Evolutionary conservation across 2,888 invertebrate genomes (phyloP).

Genomic region (Strigamia crassipes): DNA sequence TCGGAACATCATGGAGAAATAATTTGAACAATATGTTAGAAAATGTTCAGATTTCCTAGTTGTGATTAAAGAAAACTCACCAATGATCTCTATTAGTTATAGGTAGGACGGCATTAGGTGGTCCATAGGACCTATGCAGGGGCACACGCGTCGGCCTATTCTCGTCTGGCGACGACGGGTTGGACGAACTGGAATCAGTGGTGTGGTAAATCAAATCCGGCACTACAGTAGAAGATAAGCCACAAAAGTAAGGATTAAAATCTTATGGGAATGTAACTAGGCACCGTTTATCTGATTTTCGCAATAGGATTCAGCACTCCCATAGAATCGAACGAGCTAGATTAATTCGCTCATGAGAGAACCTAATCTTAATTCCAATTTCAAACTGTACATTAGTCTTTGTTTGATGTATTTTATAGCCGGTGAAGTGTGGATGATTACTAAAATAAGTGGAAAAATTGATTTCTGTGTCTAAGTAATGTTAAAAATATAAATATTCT

Average conservation of each 20-base stretch:
- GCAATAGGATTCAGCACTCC: constrained; percentile 8
- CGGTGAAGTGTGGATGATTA: too few species aligned
- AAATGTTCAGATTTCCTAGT: too few species aligned
- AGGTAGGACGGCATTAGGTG: constrained; percentile 35
- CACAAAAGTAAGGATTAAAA: constrained; percentile 26
- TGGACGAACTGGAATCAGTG: constrained; percentile 50
- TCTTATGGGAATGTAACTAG: background rate
- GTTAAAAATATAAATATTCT: too few species aligned
- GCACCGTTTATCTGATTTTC: constrained; percentile 18
- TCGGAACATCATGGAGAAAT: too few species aligned
- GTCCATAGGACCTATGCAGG: constrained; percentile 43
- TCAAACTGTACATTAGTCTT: too few species aligned
- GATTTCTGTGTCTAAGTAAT: too few species aligned
- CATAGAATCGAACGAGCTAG: background rate
- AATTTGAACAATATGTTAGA: too few species aligned
- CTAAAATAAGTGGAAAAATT: too few species aligned
- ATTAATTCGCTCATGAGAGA: constrained; percentile 20
- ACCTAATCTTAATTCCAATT: background rate
- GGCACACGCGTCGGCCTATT: constrained; percentile 39
- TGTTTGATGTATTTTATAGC: too few species aligned
- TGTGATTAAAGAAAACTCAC: constrained; percentile 18
- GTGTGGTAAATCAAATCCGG: constrained; percentile 51
- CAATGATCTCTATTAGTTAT: constrained; percentile 39
- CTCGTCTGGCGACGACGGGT: constrained; percentile 49
- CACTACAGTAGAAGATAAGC: constrained; percentile 43